phyloP scores from a whole-genome alignment of 2,113 vertebrate species.

The Apistogramma diplotaenia region DNA sequence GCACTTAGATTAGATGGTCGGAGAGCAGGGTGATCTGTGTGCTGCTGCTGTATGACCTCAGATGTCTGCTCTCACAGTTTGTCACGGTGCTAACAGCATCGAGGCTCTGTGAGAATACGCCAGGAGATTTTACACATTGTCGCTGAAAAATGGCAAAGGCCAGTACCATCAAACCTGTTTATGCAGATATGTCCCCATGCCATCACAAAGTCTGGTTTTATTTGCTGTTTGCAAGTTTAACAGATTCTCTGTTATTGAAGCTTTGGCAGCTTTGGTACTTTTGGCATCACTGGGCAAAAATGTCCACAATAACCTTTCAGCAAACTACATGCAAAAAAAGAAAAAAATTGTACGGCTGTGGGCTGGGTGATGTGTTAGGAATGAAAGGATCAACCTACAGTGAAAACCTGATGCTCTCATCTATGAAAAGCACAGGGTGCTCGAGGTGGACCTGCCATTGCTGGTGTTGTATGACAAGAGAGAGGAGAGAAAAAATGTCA shows the following conservation, averaged over 20 bases:
- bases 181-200: not conserved
- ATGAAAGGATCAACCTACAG: too few species aligned
- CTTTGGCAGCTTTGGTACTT: not conserved
- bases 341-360: too few species aligned
- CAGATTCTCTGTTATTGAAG: not conserved
- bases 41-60: not conserved
- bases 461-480: too few species aligned
- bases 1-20: constrained; percentile 5
- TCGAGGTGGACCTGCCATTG: too few species aligned
- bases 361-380: too few species aligned
- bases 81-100: not conserved
- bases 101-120: not conserved
- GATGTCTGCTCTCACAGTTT: not conserved
- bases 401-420: too few species aligned
- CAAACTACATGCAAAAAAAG: too few species aligned
- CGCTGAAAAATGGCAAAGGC: not conserved
- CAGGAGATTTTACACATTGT: not conserved
- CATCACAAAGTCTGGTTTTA: not conserved
- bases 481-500: too few species aligned
- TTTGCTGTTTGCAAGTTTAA: not conserved
- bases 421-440: too few species aligned
- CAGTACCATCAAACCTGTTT: not conserved
- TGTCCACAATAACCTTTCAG: not conserved
- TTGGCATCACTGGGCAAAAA: not conserved
- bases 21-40: not conserved